Evolutionary conservation across 2,797 vertebrate genomes (phyloP), one percentile per base, ranked within the genome.

Genomic region (Nyctibius grandis): DNA sequence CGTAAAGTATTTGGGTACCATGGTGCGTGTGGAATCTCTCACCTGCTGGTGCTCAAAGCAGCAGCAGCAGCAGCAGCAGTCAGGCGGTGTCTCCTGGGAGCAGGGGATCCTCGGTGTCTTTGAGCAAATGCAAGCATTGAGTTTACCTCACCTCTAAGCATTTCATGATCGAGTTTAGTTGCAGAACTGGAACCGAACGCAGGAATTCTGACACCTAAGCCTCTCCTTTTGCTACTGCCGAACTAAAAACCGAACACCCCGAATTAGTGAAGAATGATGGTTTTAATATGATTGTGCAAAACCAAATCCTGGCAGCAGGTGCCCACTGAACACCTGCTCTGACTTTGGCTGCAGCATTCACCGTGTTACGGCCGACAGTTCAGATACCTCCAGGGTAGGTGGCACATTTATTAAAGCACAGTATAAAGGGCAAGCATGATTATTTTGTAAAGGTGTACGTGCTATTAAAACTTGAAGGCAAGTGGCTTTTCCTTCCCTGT

Each of bases 1-100:
- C 0, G 0, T 18, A 14, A 81, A 77, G 53, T 38, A 2, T 50
- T 74, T 50, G 51, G 64, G 12, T 77, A 12, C 17, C 0, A 0
- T 28, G 33, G 45, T 33, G 45, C 17, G 5, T 3, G 36, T 44
- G 51, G 54, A 56, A 36, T 40, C 76, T 67, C 54, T 76, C 29
- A 29, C 31, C 60, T 40, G 50, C 72, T 72, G 59, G 28, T 56
- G 21, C 74, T 54, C 72, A 63, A 51, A 53, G 36, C 26, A 50
- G 29, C 9, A 79, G 70, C 47, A 67, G 40, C 22, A n/a, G n/a
- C n/a, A n/a, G n/a, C n/a, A n/a, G n/a, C n/a, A 11, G 54, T 15
- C 31, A 8, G 15, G 17, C 0, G 1, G 12, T 63, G 56, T 23
- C 28, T 34, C 25, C 17, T 11, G 38, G 31, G 33, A 84, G 44